phyloP scores from a whole-genome alignment of 2,797 vertebrate genomes.

The Xyrichtys novacula region DNA sequence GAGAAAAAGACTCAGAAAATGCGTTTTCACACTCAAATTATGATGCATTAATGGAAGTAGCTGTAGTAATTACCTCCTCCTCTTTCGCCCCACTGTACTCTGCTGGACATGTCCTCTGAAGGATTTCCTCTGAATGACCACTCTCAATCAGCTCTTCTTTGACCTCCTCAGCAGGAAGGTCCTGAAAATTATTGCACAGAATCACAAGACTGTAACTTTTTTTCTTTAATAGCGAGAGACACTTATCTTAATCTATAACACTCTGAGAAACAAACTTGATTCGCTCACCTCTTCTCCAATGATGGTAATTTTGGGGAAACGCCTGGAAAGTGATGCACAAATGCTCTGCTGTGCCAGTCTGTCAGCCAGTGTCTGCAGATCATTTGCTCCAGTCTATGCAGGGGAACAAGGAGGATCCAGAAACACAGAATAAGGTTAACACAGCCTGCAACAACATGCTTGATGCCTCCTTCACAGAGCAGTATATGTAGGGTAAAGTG shows the following conservation, averaged over 20 bases:
- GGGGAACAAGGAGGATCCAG: not conserved
- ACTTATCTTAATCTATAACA: no score
- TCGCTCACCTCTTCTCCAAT: slow-evolving; percentile 94
- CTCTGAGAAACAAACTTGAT: no score
- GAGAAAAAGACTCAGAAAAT: slow-evolving; percentile 31
- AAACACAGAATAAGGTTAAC: no score
- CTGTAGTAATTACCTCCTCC: slow-evolving; percentile 88
- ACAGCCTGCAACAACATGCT: no score
- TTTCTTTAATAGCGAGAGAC: no score
- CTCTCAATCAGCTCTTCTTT: slow-evolving; percentile 91
- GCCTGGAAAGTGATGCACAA: slow-evolving; percentile 90
- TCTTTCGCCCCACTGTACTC: slow-evolving; percentile 90
- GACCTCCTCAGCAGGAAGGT: slow-evolving; percentile 86
- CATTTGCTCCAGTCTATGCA: slow-evolving; percentile 89
- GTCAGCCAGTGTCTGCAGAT: slow-evolving; percentile 97
- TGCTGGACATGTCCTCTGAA: slow-evolving; percentile 89
- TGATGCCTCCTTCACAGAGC: no score
- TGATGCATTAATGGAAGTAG: not conserved
- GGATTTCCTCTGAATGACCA: slow-evolving; percentile 89
- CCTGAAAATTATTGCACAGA: slow-evolving; percentile 76
- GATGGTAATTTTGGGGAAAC: slow-evolving; percentile 93
- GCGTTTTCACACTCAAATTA: not conserved
- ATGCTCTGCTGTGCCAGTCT: slow-evolving; percentile 95
- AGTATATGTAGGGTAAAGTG: no score
- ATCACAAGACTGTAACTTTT: not conserved